phyloP scores from a whole-genome alignment of 2,797 vertebrate genomes.

The Petrocephalus schoutedeni region DNA sequence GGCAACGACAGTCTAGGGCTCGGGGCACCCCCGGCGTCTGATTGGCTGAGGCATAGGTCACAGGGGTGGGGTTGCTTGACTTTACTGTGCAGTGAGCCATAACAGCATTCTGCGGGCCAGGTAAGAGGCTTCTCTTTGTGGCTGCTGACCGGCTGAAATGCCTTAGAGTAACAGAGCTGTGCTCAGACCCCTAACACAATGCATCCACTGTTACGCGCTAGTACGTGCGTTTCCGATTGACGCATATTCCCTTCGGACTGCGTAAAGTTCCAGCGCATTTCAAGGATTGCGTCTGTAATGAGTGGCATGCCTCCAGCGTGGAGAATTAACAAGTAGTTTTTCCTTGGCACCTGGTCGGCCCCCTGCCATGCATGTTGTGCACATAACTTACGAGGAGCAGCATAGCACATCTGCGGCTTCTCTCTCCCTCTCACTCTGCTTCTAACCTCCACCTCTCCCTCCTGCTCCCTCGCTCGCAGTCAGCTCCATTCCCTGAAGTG shows the following conservation, averaged over 20 bases:
- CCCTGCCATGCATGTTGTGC: not conserved
- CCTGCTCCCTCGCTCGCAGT: not conserved
- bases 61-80: not conserved
- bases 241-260: not conserved
- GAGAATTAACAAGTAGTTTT: not conserved
- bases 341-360: not conserved
- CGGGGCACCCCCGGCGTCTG: not conserved
- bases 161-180: not conserved
- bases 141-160: not conserved
- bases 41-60: not conserved
- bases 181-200: not conserved
- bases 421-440: not conserved
- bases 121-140: not conserved
- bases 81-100: not conserved
- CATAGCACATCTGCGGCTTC: conserved; percentile 36
- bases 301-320: not conserved
- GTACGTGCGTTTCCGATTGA: not conserved
- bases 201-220: not conserved
- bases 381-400: conserved; percentile 46
- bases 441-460: not conserved
- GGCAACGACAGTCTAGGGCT: not conserved
- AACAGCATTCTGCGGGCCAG: not conserved
- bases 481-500: conserved; percentile 41
- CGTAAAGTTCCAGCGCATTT: not conserved
- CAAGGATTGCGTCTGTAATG: not conserved